Conservation (phyloP, 2,113 vertebrate species). For the Globicephala melas region DNA sequence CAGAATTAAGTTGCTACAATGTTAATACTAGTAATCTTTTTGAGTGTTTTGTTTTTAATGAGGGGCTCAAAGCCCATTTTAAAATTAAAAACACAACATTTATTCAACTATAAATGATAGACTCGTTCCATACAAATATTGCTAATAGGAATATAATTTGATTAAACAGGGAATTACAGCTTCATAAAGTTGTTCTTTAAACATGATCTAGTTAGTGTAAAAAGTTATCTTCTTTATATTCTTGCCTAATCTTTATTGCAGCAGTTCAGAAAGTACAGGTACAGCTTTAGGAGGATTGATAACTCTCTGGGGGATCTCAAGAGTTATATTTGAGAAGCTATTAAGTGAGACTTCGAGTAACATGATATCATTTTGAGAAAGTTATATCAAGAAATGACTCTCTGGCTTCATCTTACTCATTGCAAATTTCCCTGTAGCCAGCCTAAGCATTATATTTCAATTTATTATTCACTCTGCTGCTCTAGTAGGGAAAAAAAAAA, state of each 20-base stretch:
- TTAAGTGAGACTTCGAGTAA: conserved; percentile 35
- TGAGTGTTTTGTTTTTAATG: neutral
- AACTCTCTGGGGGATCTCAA: conserved; percentile 6
- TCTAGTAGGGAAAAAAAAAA: neutral
- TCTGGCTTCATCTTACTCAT: conserved; percentile 26
- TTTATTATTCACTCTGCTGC: neutral
- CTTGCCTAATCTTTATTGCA: conserved; percentile 3
- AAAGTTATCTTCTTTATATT: conserved; percentile 36
- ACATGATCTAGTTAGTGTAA: conserved; percentile 28
- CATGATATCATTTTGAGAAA: conserved; percentile 11
- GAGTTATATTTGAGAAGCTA: conserved; percentile 33
- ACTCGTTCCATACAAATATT: neutral
- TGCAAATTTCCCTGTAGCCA: neutral
- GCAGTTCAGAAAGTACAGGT: neutral
- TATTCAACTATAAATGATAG: neutral
- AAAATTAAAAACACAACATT: conserved; percentile 8
- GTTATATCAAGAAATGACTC: conserved; percentile 44
- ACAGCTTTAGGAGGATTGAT: conserved; percentile 7
- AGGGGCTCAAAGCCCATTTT: neutral
- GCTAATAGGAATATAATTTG: neutral
- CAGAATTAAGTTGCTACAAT: neutral
- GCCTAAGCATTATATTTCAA: neutral
- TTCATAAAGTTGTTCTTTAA: neutral
- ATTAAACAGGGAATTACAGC: neutral
- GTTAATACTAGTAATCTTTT: neutral